Evolutionary conservation across 2,888 invertebrate species (phyloP).

Genomic region (Seira musarum): DNA sequence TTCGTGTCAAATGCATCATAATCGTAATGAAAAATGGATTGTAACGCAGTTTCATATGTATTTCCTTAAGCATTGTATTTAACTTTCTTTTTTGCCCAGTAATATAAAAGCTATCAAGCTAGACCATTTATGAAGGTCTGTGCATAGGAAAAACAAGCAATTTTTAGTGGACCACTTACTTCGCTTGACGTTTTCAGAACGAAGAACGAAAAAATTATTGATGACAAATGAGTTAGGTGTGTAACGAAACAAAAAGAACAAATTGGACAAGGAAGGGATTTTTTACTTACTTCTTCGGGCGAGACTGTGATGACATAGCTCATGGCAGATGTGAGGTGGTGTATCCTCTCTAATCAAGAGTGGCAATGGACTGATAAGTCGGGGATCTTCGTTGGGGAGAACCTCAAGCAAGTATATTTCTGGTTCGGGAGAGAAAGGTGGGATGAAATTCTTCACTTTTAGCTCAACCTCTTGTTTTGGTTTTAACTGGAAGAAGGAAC

Average conservation of each 20-base stretch:
- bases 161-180: no score
- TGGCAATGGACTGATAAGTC: slow-evolving; percentile 69
- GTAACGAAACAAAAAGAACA: no score
- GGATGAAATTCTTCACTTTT: slow-evolving; percentile 74
- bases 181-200: no score
- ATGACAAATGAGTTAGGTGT: no score
- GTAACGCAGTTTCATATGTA: no score
- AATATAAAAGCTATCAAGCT: slow-evolving; percentile 31
- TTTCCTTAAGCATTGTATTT: no score
- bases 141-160: slow-evolving; percentile 9
- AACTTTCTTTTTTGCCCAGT: no score
- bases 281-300: slow-evolving; percentile 68
- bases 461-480: slow-evolving; percentile 74
- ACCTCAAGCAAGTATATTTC: slow-evolving; percentile 71
- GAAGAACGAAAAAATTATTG: no score
- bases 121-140: slow-evolving; percentile 52
- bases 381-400: slow-evolving; percentile 69
- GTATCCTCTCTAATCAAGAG: slow-evolving; percentile 69
- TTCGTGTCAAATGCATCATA: slow-evolving; percentile 58
- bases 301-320: slow-evolving; percentile 69
- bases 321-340: slow-evolving; percentile 70
- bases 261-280: neutral
- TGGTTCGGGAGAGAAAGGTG: slow-evolving; percentile 72
- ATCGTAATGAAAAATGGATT: no score
- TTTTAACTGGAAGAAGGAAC: slow-evolving; percentile 72